Percentiles rank a stretch among this genome's conserved stretches.
phyloP scores from a whole-genome alignment of 2,888 invertebrate species.

The Pollenia amentaria region DNA sequence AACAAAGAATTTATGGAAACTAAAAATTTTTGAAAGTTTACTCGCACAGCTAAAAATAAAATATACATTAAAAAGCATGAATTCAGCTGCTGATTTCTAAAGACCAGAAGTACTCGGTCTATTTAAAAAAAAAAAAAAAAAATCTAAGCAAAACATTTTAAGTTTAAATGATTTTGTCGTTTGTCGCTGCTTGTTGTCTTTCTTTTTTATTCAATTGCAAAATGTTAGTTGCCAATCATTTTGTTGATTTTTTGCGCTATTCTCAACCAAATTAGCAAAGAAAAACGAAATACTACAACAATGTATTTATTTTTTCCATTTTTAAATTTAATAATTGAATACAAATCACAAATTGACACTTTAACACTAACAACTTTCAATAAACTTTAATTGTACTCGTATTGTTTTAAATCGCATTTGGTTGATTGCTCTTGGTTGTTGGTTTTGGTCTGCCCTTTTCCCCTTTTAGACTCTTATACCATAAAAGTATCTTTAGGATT shows the following conservation, averaged over 20 bases:
- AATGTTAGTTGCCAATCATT: conserved; percentile 64
- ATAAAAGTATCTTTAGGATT: conserved; percentile 36
- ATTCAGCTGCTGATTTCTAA: background rate
- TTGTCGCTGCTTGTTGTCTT: background rate
- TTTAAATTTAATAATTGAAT: conserved; percentile 67
- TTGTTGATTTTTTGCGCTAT: conserved; percentile 7
- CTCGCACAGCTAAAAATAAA: background rate
- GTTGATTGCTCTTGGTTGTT: background rate
- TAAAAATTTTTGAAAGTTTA: no score
- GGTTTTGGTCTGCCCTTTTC: conserved; percentile 29
- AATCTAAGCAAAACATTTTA: conserved; percentile 37
- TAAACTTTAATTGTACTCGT: conserved; percentile 45
- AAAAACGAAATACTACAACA: conserved; percentile 46
- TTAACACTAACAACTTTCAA: conserved; percentile 65
- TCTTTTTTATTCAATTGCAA: conserved; percentile 36
- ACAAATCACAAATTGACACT: conserved; percentile 73
- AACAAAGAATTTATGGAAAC: no score
- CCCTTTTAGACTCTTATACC: background rate
- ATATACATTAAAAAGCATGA: background rate
- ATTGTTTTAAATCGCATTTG: conserved; percentile 43
- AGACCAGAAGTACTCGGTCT: background rate
- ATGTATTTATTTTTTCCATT: conserved; percentile 30
- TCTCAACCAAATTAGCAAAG: conserved; percentile 48
- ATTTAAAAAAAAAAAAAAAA: background rate
- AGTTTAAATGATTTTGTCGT: conserved; percentile 24